These are phyloP conservation scores for Cherax destructor DNA, from an alignment of 1,140 invertebrate species.

Conservation along the genomic window DNA sequence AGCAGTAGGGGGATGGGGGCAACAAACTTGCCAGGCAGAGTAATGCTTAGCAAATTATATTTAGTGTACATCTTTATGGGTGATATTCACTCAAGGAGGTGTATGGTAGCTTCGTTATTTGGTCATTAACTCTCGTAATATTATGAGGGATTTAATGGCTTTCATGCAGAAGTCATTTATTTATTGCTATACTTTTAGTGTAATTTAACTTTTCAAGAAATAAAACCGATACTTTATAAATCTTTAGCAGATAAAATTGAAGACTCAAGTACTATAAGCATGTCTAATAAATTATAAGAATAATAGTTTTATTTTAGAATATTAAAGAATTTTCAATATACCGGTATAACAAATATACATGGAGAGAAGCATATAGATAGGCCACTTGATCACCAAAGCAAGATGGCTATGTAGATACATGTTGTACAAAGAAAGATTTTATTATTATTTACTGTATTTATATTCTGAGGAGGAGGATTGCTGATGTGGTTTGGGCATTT, in stretches of 20 bases:
- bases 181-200: neutral
- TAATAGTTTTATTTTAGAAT: constrained; percentile 9
- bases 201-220: neutral
- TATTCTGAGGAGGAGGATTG: no score
- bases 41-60: constrained; percentile 76
- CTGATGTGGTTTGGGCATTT: no score
- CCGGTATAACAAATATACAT: neutral
- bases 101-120: neutral
- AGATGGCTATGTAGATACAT: neutral
- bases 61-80: constrained; percentile 18
- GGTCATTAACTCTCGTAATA: constrained; percentile 2
- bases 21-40: neutral
- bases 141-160: neutral
- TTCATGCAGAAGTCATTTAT: neutral
- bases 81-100: constrained; percentile 32
- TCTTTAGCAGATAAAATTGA: neutral
- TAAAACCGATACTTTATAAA: neutral
- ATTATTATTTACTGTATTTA: no score
- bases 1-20: neutral
- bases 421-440: no score
- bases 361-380: neutral
- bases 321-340: neutral
- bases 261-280: neutral
- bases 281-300: neutral
- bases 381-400: neutral